Evolutionary conservation across 1,140 invertebrate species (phyloP).

Genomic region (Caligus rogercresseyi): DNA sequence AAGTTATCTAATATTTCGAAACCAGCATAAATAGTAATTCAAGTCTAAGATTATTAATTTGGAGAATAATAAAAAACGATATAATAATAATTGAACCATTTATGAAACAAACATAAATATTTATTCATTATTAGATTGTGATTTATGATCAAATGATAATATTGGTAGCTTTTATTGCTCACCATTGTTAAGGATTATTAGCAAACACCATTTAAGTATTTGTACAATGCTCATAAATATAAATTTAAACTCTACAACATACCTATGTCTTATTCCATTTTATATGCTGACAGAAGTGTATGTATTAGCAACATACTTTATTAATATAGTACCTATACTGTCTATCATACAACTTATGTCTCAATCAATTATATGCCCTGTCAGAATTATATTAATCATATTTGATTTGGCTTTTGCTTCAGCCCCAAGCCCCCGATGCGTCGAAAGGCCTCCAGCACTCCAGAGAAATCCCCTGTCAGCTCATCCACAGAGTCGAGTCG

Average conservation of each 20-base stretch:
- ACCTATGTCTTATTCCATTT: too few relatives aligned
- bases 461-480: background rate
- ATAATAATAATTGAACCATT: background rate
- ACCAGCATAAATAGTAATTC: background rate
- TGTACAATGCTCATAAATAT: too few relatives aligned
- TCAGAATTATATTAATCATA: background rate
- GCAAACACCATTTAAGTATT: too few relatives aligned
- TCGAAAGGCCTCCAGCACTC: background rate
- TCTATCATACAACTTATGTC: too few relatives aligned
- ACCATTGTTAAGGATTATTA: background rate
- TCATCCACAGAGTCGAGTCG: background rate
- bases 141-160: background rate
- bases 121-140: background rate
- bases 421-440: background rate
- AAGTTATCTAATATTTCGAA: too few relatives aligned
- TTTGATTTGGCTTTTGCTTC: background rate
- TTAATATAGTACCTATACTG: too few relatives aligned
- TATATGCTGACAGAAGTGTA: too few relatives aligned
- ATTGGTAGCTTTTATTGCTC: background rate
- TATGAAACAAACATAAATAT: too few relatives aligned
- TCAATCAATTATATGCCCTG: background rate
- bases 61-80: background rate
- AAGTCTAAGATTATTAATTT: background rate
- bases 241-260: too few relatives aligned
- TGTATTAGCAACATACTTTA: too few relatives aligned